Evolutionary conservation across 2,113 vertebrate species (phyloP), one percentile per base, ranked within the genome.

Genomic region (Hyperopisus bebe): DNA sequence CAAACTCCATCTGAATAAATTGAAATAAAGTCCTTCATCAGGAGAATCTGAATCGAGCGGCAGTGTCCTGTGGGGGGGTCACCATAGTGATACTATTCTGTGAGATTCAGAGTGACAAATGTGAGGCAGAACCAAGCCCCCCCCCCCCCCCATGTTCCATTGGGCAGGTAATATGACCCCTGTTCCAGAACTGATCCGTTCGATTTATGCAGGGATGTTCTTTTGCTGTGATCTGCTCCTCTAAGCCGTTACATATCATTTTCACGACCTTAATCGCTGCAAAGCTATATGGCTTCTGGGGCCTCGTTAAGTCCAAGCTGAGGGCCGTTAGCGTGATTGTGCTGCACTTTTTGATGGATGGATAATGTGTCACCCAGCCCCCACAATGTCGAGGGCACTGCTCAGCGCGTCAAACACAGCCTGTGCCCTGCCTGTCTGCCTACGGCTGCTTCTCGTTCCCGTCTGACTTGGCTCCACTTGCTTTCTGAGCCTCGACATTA

Each of bases 261-360:
- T 85, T 17, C 46, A 17, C 27, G 4, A 39, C 53, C 53, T n/a
- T 87, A 31, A 90, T 90, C 89, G 90, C 90, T 62, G 13, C 51
- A 24, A 48, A 48, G 21, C 82, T 46, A 85, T 6, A n/a, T 13
- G 10, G 82, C 82, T 85, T 85, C 62, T 80, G 35, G 31, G 35
- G 35, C 35, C 8, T 19, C 13, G 19, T 42, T 80, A 35, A 19
- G 17, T 42, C 74, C 13, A 3, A 42, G 35, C 70, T 77, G 70
- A 35, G 46, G 82, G 35, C 44, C 9, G 21, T 85, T 48, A 48
- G 13, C 21, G 1, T 17, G 70, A 84, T 46, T 44, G 11, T 47
- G 42, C 19, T 5, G 15, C 19, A 2, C 58, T 66, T 66, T n/a
- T 27, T n/a, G 24, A n/a, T 35, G 31, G 66, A 9, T 39, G 9